These are phyloP conservation scores for Mormyrus hasselquistii DNA, from an alignment of 2,797 vertebrate species.

Conservation along the genomic window DNA sequence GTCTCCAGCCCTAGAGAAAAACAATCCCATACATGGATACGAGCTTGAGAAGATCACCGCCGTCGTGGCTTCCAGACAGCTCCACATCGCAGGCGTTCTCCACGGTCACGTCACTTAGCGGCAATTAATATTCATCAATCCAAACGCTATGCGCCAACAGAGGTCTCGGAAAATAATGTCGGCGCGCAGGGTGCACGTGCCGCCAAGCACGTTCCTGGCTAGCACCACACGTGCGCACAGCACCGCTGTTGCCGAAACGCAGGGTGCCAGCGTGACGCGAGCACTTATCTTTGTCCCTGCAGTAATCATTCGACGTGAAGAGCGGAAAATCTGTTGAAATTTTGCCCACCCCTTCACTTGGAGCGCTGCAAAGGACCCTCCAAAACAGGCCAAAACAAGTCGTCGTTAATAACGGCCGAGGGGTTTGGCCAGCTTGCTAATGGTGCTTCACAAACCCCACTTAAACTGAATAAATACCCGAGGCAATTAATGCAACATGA, in stretches of 20 bases:
- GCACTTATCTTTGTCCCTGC: neutral
- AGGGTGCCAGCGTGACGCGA: neutral
- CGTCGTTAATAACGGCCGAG: neutral
- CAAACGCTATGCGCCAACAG: neutral
- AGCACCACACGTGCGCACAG: neutral
- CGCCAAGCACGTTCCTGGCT: neutral
- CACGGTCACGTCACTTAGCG: neutral
- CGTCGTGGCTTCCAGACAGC: neutral
- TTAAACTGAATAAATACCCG: conserved; percentile 13
- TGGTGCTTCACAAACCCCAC: neutral
- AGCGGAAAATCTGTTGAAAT: neutral
- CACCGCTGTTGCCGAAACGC: neutral
- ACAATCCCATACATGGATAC: conserved; percentile 22
- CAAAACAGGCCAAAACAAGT: conserved; percentile 15
- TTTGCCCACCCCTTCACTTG: neutral
- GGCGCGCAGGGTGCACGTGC: neutral
- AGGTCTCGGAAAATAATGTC: neutral
- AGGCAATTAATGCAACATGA: neutral
- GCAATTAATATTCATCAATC: neutral
- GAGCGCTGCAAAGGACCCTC: neutral
- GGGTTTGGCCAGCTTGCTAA: conserved; percentile 9
- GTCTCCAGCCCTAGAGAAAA: neutral
- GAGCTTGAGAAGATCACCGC: neutral
- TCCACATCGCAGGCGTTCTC: neutral
- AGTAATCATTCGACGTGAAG: neutral